Base-by-base conservation (phyloP, 1,140 invertebrate species). In the Heliconius himera region DNA sequence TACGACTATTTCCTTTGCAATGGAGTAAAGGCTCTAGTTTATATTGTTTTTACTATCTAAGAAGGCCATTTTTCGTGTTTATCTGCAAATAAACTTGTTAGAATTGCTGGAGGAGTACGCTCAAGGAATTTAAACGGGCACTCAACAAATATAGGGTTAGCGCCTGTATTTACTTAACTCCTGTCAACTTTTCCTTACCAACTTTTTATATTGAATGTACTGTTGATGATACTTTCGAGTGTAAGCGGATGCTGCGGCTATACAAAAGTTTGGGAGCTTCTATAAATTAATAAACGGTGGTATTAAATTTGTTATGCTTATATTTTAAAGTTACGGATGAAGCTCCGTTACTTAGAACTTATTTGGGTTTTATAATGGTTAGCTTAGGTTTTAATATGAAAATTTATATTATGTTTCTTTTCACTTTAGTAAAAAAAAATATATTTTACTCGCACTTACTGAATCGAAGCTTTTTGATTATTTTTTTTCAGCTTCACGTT, bases 121-220 rank as follows among this genome's bases (percentile, higher is more conserved):
- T 54, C 16, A 20, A n/a, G 46, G 73, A 76, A 74, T 79, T 72
- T 70, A 49, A 75, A 79, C 66, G 71, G 56, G 66, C 26, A 41
- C 60, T 72, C 22, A 36, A 20, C 20, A 33, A 72, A 72, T 49
- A 29, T 66, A 66, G 22, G 60, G 41, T 79, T 73, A 41, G 38
- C 16, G 78, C 41, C 11, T 49, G 41, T 79, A 72, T 79, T 79
- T 79, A 79, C 74, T 71, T 79, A 76, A 79, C 46, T 72, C 71
- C 13, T 33, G 54, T 29, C 41, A 76, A 79, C 78, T 79, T 79
- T 36, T 13, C 41, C 56, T 13, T 41, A n/a, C 56, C 11, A 75
- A 79, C 29, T 79, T 72, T 16, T 66, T 16, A 26, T 66, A 29
- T 66, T 66, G 22, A 66, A 66, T 66, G 60, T 29, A 29, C 60